Base-by-base conservation (phyloP, 2,113 vertebrate genomes). In the Cacatua alba region DNA sequence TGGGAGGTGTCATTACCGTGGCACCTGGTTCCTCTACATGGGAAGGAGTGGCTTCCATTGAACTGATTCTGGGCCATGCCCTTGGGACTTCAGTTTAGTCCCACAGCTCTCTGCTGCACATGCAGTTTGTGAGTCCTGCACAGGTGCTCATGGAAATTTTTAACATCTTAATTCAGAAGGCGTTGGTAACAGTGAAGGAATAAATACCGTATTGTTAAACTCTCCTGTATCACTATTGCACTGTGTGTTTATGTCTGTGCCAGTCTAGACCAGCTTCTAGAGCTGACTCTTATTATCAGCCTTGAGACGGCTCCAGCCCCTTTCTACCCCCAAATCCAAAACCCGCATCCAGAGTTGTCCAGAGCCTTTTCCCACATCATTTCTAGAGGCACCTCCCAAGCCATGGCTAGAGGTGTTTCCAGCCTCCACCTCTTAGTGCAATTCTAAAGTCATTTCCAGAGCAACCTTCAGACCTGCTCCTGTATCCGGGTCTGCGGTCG, bases 61-160 rank as follows among this genome's bases (percentile, higher is more conserved):
- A 24, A 6, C 65, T 0, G 7, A n/a, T 83, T 0, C 60, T 49
- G 49, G 1, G 39, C 53, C 0, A 3, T 46, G 25, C 63, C 87
- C 59, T 49, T n/a, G 64, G 86, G 53, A 68, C 64, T 69, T 59
- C 3, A 1, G 49, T 49, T 80, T 6, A 63, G 60, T 51, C 53
- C 67, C 0, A 0, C 63, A 29, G 78, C 75, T 86, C 67, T 5
- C n/a, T 59, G 63, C 55, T 67, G 59, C 68, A 39, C 21, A 2
- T 14, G 43, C 3, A 21, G 63, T 51, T 57, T 29, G 39, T 2
- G 55, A 55, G 23, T 26, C 88, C 91, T 67, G 64, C 55, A 16
- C 48, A 31, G 68, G 77, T 68, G 48, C 24, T 48, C 2, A 4
- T 23, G 55, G 86, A n/a, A 52, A 55, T 23, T 92, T 49, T 78